Evolutionary conservation across 1,140 invertebrate genomes (phyloP), one percentile per base, ranked within the genome.

Genomic region (Panagrolaimus sp.): DNA sequence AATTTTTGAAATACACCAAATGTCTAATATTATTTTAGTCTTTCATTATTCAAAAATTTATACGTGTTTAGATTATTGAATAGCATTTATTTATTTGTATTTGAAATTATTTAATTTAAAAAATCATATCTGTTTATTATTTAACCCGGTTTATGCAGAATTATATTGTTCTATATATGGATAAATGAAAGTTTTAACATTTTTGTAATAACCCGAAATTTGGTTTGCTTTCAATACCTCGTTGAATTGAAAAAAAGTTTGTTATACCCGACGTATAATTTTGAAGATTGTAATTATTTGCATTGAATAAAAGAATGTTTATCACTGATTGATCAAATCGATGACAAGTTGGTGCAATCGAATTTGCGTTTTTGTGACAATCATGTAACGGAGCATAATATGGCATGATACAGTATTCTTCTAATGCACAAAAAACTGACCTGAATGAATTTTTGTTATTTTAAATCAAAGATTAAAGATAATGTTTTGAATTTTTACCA

Each of bases 361-460:
- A 17, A 17, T 12, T 28, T 12, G 21, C 52, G 17, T 21, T 28
- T 26, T 58, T 58, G 28, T 14, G 17, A 58, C 10, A 21, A 58
- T 58, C 52, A n/a, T 26, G 21, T 21, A 58, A 58, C 8, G 21
- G 52, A 10, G 21, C 52, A 12, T 21, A 26, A 58, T 28, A 28
- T 4, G 52, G 52, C 14, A 28, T 4, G 52, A 58, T 58, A 58
- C 52, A 58, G 28, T 26, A 58, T 21, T 58, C 52, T n/a, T 58
- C 52, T 28, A 58, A 58, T 58, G 52, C 52, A 58, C 52, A 58
- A 21, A 58, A 58, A 12, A 58, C 52, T 58, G 17, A 58, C 52
- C 52, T 58, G n/a, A 58, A 58, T 1, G 1, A 4, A 1, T n/a
- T 26, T 26, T 26, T 26, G 28, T 58, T 21, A 15, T 24, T 21